Conservation (phyloP, 35 echinoderm and acorn worm genomes). For the Apostichopus japonicus region DNA sequence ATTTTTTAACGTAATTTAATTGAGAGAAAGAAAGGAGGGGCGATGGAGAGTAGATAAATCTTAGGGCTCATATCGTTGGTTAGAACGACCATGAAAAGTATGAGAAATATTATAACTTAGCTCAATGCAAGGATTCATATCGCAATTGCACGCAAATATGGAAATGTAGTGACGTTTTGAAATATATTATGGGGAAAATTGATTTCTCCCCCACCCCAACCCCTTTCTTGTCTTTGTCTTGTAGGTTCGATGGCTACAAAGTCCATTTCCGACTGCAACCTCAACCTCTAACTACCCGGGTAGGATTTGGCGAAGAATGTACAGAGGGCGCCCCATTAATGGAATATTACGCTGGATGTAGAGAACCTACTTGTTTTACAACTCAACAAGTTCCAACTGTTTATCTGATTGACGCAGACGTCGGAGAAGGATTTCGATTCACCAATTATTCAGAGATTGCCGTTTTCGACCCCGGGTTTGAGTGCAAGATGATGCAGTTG, state of each 20-base stretch:
- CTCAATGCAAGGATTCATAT: no score
- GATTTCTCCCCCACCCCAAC: background rate
- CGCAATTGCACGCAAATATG: no score
- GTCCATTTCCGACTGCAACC: slow-evolving; percentile 19
- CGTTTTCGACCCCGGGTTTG: background rate
- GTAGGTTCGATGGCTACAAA: slow-evolving; percentile 14
- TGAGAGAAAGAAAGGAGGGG: no score
- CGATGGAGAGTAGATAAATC: no score
- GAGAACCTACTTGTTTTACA: slow-evolving; percentile 12
- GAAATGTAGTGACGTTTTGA: background rate
- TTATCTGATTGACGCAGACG: slow-evolving; percentile 23
- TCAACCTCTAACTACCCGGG: background rate
- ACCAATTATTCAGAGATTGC: background rate
- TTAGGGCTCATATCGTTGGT: no score
- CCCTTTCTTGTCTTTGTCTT: background rate
- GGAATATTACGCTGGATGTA: slow-evolving; percentile 2
- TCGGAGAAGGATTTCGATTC: slow-evolving; percentile 13
- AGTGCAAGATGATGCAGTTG: background rate
- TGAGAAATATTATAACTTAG: no score
- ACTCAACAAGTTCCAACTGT: background rate
- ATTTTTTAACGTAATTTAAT: no score
- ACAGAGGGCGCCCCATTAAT: background rate
- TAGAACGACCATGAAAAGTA: no score
- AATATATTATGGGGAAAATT: background rate
- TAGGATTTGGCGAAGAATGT: background rate